Evolutionary conservation across 2,113 vertebrate genomes (phyloP), one percentile per base, ranked within the genome.

Genomic region (Machaerirhynchus nigripectus): DNA sequence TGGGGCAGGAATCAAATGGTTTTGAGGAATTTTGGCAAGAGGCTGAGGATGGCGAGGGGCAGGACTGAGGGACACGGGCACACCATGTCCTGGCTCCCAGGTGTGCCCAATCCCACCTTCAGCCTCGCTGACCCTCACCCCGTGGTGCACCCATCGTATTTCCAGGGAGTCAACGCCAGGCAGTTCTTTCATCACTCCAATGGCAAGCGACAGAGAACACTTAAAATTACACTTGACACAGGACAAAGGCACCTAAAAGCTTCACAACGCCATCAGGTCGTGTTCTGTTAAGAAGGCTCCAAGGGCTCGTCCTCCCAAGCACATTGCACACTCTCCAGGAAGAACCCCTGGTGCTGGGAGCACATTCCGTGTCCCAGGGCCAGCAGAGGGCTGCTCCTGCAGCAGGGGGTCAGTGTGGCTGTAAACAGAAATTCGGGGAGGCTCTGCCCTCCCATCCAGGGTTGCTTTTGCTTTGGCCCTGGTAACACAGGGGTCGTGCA

Each of bases 201-300:
- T 59, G 78, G 90, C 92, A 90, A 86, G 95, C 22, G 1, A 86
- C 92, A 84, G 40, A 88, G 87, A 95, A 88, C 52, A 83, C 42
- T 61, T 61, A 55, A 65, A 84, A 79, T 90, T 21, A 93, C 87
- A 63, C 68, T 64, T 63, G 83, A 93, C 85, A 78, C 87, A 27
- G 70, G 68, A 96, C 88, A 52, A 95, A 96, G 93, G 95, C 95
- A 96, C 95, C 95, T 90, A 90, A 90, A 95, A 93, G 95, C 93
- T 94, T 60, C 59, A 87, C 87, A 61, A 83, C 1, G 9, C 4
- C 3, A 39, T 27, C 64, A 21, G 89, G 64, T 24, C 1, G 0
- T 26, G 73, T 52, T 68, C 73, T 79, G 57, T 64, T 82, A 13
- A 46, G 75, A 59, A 75, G 47, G 87, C 80, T 95, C 46, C 73